These are phyloP conservation scores for Cheilosia grossa DNA, from an alignment of 2,888 invertebrate species.

Conservation along the genomic window DNA sequence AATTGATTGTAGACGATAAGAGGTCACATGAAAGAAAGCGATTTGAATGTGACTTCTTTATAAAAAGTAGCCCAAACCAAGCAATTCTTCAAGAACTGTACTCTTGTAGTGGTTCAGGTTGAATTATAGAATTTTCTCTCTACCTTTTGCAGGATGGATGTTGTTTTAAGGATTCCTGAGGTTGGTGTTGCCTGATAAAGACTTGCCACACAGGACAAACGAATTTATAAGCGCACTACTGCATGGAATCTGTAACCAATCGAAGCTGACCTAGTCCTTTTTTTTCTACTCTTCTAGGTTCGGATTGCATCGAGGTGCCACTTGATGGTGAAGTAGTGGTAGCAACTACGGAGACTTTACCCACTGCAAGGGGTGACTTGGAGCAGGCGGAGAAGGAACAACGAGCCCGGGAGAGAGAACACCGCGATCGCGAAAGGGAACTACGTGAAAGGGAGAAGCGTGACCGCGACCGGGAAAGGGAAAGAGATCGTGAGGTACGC, in stretches of 20 bases:
- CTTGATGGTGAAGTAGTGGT: slow-evolving; percentile 75
- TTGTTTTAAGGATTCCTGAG: slow-evolving; percentile 46
- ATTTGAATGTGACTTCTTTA: slow-evolving; percentile 70
- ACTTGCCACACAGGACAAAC: slow-evolving; percentile 14
- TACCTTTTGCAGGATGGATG: slow-evolving; percentile 72
- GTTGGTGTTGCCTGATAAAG: slow-evolving; percentile 47
- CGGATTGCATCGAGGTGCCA: slow-evolving; percentile 83
- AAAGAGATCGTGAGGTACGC: slow-evolving; percentile 17
- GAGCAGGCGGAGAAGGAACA: slow-evolving; percentile 64
- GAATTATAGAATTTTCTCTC: slow-evolving; percentile 78
- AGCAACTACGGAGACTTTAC: slow-evolving; percentile 13
- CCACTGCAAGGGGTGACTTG: background rate
- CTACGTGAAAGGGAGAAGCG: slow-evolving; percentile 53
- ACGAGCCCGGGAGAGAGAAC: slow-evolving; percentile 72
- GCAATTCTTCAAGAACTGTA: slow-evolving; percentile 78
- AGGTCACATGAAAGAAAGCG: slow-evolving; percentile 71
- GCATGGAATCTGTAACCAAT: slow-evolving; percentile 13
- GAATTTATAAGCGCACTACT: slow-evolving; percentile 35
- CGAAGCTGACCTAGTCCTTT: slow-evolving; percentile 57
- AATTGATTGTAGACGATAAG: slow-evolving; percentile 57
- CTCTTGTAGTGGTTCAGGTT: slow-evolving; percentile 75
- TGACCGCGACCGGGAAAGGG: slow-evolving; percentile 38
- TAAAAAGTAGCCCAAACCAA: slow-evolving; percentile 9
- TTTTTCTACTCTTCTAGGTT: slow-evolving; percentile 80
- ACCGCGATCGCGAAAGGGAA: slow-evolving; percentile 74